Evolutionary conservation across 2,888 invertebrate species (phyloP), one percentile per base, ranked within the genome.

Genomic region (Sesia bembeciformis): DNA sequence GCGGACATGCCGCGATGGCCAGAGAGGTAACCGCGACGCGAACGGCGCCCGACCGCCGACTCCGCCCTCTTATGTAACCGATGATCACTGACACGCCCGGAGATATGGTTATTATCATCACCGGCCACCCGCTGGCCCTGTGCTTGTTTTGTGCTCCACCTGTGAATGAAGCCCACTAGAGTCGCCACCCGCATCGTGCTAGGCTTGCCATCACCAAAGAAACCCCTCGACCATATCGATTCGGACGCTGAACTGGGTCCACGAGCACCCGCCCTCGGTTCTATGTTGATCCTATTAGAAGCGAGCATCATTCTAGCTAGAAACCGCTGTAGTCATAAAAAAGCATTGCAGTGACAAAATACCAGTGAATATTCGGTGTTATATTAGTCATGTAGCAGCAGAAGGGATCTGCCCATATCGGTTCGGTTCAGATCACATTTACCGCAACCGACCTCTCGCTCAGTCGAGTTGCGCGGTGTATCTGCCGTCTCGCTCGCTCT

Each of bases 1-100:
- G 87, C 87, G 84, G 85, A 90, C 90, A 92, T 92, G 92, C 92
- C 92, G 92, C 92, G 91, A 92, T 92, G 92, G 92, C 92, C 91
- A 92, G 92, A 92, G 92, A 92, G 92, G 92, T 92, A 91, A 85
- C 78, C 76, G 66, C 62, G 66, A 60, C 66, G 73, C 76, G 80
- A 70, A 76, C 77, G 78, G 79, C 78, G 78, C 71, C 68, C 70
- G 4, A 50, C 50, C 62, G 59, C 63, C 78, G 67, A 68, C 70
- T 65, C 67, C 72, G 64, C 66, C 68, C 72, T 67, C 75, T 81
- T 78, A 78, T 75, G 78, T 78, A 79, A 78, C 76, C 72, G 68
- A 69, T 67, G 62, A 62, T 58, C 66, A 64, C 72, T 67, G 76
- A 72, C 81, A 75, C 81, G 76, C 79, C 78, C 77, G 76, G 61